A percentile compares a stretch with the other conserved stretches of the same genome.
phyloP scores from a whole-genome alignment of 2,797 vertebrate species.

The Tokudaia tokunoshimensis region DNA sequence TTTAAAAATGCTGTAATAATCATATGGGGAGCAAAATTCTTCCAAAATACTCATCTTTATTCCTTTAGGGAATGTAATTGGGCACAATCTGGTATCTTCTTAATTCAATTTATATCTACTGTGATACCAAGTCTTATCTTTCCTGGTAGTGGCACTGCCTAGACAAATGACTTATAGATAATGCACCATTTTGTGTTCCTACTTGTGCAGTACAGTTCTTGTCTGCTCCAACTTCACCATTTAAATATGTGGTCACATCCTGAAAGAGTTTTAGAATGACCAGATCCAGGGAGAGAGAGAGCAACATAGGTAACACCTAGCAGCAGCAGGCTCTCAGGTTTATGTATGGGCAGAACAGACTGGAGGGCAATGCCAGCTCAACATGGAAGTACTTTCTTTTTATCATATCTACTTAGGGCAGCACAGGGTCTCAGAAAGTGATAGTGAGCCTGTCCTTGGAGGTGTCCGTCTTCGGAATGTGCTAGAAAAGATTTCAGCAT shows the following conservation, averaged over 20 bases:
- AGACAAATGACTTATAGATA: not conserved
- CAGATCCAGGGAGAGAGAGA: not conserved
- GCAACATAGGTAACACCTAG: not conserved
- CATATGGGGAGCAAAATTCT: slow-evolving; percentile 46
- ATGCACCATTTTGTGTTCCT: not conserved
- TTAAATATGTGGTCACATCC: not conserved
- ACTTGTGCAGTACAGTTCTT: not conserved
- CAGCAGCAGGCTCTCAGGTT: not conserved
- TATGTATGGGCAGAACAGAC: not conserved
- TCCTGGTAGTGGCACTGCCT: not conserved
- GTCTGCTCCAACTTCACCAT: not conserved
- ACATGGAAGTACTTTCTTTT: not conserved
- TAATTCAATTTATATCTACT: slow-evolving; percentile 55
- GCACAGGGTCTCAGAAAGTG: not conserved
- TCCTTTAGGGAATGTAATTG: not conserved
- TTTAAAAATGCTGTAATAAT: slow-evolving; percentile 62
- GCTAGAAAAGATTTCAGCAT: not conserved
- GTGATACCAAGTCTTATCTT: not conserved
- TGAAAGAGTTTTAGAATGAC: not conserved
- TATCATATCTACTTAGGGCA: not conserved
- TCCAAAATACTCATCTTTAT: slow-evolving; percentile 32
- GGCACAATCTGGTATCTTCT: not conserved
- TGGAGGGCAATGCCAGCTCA: not conserved
- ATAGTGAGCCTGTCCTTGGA: not conserved
- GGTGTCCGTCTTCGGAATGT: not conserved